Evolutionary conservation across 2,797 vertebrate genomes (phyloP).

Genomic region (Acridotheres tristis): DNA sequence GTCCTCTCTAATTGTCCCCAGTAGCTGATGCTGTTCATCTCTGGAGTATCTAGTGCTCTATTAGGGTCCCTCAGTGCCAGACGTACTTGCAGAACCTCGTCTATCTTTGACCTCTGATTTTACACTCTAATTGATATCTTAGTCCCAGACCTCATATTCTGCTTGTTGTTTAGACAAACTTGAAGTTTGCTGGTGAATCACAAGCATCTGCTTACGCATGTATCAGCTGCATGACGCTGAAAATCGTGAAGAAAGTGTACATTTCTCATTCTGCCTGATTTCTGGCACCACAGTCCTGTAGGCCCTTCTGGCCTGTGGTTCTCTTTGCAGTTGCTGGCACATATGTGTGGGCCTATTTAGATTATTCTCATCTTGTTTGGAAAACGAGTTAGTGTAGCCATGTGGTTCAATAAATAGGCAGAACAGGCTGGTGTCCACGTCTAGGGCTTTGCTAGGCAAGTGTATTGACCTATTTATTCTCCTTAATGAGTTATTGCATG

Average conservation of each 20-base stretch:
- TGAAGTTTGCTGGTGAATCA: not conserved
- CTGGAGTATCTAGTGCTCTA: not conserved
- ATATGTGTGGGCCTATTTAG: fast-evolving
- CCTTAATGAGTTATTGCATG: not conserved
- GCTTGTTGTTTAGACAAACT: not conserved
- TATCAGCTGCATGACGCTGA: not conserved
- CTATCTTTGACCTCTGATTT: not conserved
- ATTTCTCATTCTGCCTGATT: not conserved
- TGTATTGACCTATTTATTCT: not conserved
- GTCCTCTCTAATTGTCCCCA: not conserved
- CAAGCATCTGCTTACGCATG: not conserved
- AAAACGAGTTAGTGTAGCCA: not conserved
- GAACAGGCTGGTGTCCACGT: not conserved
- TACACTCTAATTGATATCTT: not conserved
- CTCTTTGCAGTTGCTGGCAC: not conserved
- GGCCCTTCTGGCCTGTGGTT: fast-evolving
- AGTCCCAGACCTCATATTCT: not conserved
- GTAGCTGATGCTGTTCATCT: not conserved
- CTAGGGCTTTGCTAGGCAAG: not conserved
- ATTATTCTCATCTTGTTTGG: not conserved
- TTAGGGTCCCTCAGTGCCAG: not conserved
- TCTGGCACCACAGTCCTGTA: not conserved
- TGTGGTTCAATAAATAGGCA: not conserved
- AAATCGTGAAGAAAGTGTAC: fast-evolving
- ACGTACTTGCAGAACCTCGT: not conserved